These are phyloP conservation scores for Phoebastria nigripes DNA, from an alignment of 2,797 vertebrate genomes.

Conservation along the genomic window DNA sequence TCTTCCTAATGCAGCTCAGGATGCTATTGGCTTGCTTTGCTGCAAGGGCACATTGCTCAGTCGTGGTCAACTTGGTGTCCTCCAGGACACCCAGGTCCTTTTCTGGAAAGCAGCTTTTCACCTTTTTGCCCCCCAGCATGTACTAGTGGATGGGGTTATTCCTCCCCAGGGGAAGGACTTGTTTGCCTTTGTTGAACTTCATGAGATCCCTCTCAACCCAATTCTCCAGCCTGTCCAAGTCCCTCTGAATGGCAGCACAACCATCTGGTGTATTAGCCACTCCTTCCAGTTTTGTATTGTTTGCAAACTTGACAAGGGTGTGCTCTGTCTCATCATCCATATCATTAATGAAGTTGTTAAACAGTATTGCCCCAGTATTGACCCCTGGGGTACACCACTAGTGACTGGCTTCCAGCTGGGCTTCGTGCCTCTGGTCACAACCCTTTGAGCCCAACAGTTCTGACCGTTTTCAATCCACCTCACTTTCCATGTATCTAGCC, in stretches of 20 bases:
- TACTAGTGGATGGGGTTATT: not conserved
- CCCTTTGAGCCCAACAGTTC: not conserved
- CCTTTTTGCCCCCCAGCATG: fast-evolving
- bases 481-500: not conserved
- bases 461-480: not conserved
- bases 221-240: too few species aligned
- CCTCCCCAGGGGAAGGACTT: not conserved
- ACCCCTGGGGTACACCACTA: not conserved
- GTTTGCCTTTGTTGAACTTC: not conserved
- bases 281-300: not conserved
- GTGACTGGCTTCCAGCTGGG: not conserved
- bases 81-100: not conserved
- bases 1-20: not conserved
- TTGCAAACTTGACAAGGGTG: not conserved
- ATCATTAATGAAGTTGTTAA: not conserved
- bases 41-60: not conserved
- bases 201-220: not conserved
- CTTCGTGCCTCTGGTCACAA: not conserved
- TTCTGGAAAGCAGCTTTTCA: not conserved
- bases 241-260: not conserved
- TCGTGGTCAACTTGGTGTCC: not conserved
- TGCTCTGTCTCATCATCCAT: not conserved
- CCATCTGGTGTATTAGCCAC: not conserved
- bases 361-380: not conserved
- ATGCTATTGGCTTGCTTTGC: not conserved